Percentiles rank a stretch among this genome's conserved stretches.
These are phyloP conservation scores for Rhinolophus sinicus DNA, from an alignment of 2,113 vertebrate species.

Conservation along the genomic window DNA sequence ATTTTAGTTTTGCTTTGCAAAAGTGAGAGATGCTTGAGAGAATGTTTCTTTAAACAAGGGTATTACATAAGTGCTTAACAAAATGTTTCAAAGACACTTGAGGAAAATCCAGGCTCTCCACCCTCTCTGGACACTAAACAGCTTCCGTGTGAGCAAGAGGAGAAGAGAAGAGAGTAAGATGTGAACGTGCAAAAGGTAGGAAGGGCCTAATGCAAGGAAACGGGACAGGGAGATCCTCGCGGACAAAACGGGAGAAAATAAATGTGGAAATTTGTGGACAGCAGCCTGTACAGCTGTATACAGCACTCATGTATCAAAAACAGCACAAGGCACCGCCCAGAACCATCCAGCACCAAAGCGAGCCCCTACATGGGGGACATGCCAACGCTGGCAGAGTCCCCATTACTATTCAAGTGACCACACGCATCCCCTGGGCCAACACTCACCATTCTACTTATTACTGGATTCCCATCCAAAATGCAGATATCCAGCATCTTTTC, in stretches of 20 bases:
- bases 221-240: neutral
- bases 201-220: neutral
- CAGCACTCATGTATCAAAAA: neutral
- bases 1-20: neutral
- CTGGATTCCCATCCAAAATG: neutral
- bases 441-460: neutral
- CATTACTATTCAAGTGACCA: too few species aligned
- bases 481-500: neutral
- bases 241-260: neutral
- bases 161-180: neutral
- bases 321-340: rapidly evolving
- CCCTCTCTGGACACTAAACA: neutral
- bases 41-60: neutral
- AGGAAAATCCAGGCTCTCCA: neutral
- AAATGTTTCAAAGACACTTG: neutral
- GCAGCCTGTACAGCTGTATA: too few species aligned
- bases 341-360: neutral
- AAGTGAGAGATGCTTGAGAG: neutral
- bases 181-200: neutral
- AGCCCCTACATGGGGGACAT: rapidly evolving
- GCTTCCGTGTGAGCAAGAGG: neutral
- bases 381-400: too few species aligned
- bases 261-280: neutral
- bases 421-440: too few species aligned
- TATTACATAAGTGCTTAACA: neutral